A percentile compares a stretch with the other conserved stretches of the same genome.
phyloP scores from a whole-genome alignment of 2,888 invertebrate genomes.

The Mesochorus sp. region DNA sequence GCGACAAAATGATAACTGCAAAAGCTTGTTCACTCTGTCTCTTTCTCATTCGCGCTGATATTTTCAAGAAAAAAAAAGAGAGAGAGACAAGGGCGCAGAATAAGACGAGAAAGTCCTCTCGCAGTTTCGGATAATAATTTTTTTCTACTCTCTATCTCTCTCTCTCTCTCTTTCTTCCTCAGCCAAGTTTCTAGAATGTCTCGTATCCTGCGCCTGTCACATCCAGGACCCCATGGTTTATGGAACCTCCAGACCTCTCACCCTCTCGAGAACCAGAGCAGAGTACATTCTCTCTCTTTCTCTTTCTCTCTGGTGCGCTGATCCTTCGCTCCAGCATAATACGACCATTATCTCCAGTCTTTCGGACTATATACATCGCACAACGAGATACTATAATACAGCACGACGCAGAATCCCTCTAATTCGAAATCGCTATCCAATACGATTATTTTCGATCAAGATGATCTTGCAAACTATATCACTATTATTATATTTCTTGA shows the following conservation, averaged over 20 bases:
- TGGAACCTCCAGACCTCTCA: constrained; percentile 67
- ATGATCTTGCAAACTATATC: no score
- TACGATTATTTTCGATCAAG: no score
- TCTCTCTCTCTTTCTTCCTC: constrained; percentile 14
- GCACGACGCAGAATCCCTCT: no score
- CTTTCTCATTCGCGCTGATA: constrained; percentile 25
- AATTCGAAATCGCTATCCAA: no score
- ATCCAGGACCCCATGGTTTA: constrained; percentile 74
- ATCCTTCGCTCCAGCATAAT: constrained; percentile 70
- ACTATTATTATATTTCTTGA: no score
- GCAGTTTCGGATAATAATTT: constrained; percentile 48
- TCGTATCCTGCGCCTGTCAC: constrained; percentile 69
- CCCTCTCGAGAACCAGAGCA: constrained; percentile 64
- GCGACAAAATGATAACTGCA: constrained; percentile 43
- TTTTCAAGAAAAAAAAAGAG: constrained; percentile 6
- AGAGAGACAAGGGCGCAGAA: background rate
- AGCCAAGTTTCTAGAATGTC: constrained; percentile 60
- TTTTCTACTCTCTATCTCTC: no score
- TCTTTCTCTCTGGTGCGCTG: no score
- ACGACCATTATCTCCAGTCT: constrained; percentile 76
- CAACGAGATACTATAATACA: no score
- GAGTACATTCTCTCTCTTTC: constrained; percentile 43
- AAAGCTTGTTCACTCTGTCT: constrained; percentile 32
- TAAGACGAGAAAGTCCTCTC: constrained; percentile 1
- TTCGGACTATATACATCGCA: constrained; percentile 64